Conservation (phyloP, 2,888 invertebrate species). For the Bugula neritina region DNA sequence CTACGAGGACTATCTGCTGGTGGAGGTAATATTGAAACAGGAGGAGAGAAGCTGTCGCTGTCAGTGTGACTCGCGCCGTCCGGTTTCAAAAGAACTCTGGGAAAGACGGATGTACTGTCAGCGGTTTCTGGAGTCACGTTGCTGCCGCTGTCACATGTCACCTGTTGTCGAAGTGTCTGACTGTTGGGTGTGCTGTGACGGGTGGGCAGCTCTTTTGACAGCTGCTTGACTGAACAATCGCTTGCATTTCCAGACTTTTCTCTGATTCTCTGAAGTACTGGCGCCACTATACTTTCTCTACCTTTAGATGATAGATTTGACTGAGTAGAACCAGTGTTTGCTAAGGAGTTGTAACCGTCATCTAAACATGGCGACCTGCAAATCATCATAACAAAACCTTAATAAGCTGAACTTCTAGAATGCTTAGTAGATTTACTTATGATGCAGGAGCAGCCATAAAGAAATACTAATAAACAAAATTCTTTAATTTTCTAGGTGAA, state of each 20-base stretch:
- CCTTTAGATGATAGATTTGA: slow-evolving; percentile 15
- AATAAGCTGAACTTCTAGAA: too few relatives aligned
- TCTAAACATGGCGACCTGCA: slow-evolving; percentile 18
- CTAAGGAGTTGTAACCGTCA: slow-evolving; percentile 22
- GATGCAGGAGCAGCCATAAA: too few relatives aligned
- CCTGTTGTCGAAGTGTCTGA: too few relatives aligned
- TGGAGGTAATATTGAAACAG: neutral
- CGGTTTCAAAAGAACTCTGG: neutral
- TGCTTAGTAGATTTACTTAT: too few relatives aligned
- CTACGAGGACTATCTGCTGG: neutral
- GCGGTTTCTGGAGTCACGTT: too few relatives aligned
- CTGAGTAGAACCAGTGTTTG: slow-evolving; percentile 21
- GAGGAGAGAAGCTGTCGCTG: neutral
- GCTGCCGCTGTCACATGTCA: too few relatives aligned
- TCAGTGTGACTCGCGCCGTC: slow-evolving; percentile 12
- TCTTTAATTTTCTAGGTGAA: too few relatives aligned
- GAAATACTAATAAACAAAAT: too few relatives aligned
- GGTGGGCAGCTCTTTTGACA: neutral
- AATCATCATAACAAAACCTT: neutral
- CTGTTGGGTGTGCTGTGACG: slow-evolving; percentile 14
- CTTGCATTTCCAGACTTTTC: neutral
- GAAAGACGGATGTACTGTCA: too few relatives aligned
- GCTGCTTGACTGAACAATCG: neutral
- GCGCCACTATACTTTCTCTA: neutral
- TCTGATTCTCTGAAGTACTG: neutral